Conservation (phyloP, 1,140 invertebrate species). For the Idris sp. region DNA sequence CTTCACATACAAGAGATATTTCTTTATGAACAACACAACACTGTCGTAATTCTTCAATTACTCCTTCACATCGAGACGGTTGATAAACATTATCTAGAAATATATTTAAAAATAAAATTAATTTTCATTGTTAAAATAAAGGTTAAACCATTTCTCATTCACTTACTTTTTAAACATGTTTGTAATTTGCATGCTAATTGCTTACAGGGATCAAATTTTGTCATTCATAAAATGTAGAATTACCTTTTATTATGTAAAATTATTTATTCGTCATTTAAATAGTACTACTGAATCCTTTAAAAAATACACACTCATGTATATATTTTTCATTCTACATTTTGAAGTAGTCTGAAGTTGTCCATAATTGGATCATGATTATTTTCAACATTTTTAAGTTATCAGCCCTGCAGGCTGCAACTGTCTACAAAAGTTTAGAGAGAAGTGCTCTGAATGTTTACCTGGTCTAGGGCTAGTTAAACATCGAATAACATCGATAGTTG, state of each 20-base stretch:
- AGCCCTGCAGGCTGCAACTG: no score
- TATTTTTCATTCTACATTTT: no score
- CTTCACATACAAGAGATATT: conserved; percentile 82
- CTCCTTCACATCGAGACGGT: conserved; percentile 80
- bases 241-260: conserved; percentile 1
- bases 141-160: conserved; percentile 7
- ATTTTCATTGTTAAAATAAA: neutral
- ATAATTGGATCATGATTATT: no score
- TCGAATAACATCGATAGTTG: no score
- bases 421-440: no score
- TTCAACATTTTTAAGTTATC: no score
- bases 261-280: no score
- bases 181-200: conserved; percentile 86
- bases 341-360: no score
- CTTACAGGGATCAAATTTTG: conserved; percentile 84
- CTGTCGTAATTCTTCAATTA: conserved; percentile 82
- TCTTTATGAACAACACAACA: conserved; percentile 82
- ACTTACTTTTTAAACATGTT: conserved; percentile 85
- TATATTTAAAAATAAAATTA: conserved; percentile 51
- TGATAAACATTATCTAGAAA: conserved; percentile 83
- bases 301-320: no score
- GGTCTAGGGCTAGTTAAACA: no score
- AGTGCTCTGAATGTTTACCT: no score
- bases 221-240: conserved; percentile 56
- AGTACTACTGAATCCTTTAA: no score